phyloP scores from a whole-genome alignment of 1,140 invertebrate species.

The Aphelinus atriplicis region DNA sequence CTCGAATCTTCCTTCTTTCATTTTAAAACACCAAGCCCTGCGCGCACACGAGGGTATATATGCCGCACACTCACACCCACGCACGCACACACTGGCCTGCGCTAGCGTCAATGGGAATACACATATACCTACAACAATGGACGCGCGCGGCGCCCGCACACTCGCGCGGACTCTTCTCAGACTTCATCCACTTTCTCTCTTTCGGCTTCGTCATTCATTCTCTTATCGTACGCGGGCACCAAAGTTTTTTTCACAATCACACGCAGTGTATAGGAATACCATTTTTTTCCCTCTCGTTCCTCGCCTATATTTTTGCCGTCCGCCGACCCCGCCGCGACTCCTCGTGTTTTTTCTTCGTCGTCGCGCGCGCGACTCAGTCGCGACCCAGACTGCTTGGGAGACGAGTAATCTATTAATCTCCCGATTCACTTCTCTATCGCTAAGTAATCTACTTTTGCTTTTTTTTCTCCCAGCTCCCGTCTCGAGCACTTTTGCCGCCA shows the following conservation, averaged over 20 bases:
- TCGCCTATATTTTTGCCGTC: slow-evolving; percentile 1
- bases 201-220: slow-evolving; percentile 35
- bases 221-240: slow-evolving; percentile 25
- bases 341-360: background rate
- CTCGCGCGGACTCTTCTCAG: slow-evolving; percentile 24
- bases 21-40: slow-evolving; percentile 4
- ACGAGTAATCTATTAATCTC: slow-evolving; percentile 33
- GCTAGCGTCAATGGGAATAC: no score
- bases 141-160: no score
- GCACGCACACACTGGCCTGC: background rate
- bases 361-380: background rate
- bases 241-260: slow-evolving; percentile 23
- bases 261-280: background rate
- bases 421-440: slow-evolving; percentile 3
- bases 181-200: slow-evolving; percentile 32
- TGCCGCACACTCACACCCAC: background rate
- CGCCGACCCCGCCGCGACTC: background rate
- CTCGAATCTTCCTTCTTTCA: slow-evolving; percentile 27
- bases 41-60: background rate
- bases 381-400: slow-evolving; percentile 13
- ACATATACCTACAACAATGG: background rate
- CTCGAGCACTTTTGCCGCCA: no score
- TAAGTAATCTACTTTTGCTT: slow-evolving; percentile 12
- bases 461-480: background rate
- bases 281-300: slow-evolving; percentile 17